phyloP scores from a whole-genome alignment of 2,113 vertebrate genomes.

The Buteo buteo region DNA sequence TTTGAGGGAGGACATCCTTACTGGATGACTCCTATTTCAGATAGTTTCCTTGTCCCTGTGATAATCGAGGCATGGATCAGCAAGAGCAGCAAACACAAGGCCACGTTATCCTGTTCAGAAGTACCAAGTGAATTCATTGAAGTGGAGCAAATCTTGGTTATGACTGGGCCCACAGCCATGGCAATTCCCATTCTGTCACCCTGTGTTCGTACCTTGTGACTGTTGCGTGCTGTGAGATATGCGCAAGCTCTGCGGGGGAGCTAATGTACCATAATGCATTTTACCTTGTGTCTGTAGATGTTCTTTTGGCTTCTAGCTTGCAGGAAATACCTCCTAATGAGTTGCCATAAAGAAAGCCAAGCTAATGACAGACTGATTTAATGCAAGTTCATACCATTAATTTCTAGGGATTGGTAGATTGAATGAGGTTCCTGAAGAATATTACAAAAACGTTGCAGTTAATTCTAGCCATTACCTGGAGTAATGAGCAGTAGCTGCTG shows the following conservation, averaged over 20 bases:
- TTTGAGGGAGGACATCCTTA: neutral
- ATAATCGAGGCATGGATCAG: neutral
- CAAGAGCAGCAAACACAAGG: neutral
- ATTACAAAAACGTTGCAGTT: slow-evolving; percentile 27
- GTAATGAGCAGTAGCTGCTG: slow-evolving; percentile 35
- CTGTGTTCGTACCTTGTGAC: neutral
- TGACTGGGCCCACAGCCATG: neutral
- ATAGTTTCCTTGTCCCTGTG: neutral
- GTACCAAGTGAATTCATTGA: neutral
- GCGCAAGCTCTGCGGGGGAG: neutral
- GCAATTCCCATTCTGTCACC: neutral
- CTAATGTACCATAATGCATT: neutral
- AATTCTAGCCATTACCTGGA: slow-evolving; percentile 28
- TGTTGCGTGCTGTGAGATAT: neutral
- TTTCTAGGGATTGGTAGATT: slow-evolving; percentile 35
- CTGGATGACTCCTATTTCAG: neutral
- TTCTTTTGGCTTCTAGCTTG: slow-evolving; percentile 1
- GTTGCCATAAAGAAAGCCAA: neutral
- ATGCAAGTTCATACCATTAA: slow-evolving; percentile 40
- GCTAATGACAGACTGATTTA: slow-evolving; percentile 53
- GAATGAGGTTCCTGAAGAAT: slow-evolving; percentile 35
- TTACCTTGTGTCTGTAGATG: neutral
- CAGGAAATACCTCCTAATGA: slow-evolving; percentile 48
- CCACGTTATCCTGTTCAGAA: neutral
- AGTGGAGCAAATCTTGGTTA: neutral